A percentile compares a stretch with the other conserved stretches of the same genome.
phyloP scores from a whole-genome alignment of 2,797 vertebrate genomes.

The Apodemus agrarius region DNA sequence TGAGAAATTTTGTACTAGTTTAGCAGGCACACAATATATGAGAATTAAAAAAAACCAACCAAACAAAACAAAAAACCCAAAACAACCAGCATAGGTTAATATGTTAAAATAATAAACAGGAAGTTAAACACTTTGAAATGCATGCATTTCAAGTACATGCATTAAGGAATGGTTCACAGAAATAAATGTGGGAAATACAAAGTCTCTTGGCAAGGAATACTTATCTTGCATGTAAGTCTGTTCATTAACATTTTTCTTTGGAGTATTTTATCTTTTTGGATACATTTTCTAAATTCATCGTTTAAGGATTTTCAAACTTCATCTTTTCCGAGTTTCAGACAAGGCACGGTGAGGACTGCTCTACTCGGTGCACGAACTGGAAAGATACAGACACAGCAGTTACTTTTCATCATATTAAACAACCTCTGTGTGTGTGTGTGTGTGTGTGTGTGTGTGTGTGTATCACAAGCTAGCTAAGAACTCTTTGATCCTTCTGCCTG shows the following conservation, averaged over 20 bases:
- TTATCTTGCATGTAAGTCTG: neutral
- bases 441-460: neutral
- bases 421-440: too few species aligned
- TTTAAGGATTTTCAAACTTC: slow-evolving; percentile 59
- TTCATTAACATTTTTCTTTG: slow-evolving; percentile 32
- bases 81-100: too few species aligned
- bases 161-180: slow-evolving; percentile 26
- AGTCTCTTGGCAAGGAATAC: neutral
- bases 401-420: slow-evolving; percentile 54
- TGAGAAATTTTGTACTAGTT: too few species aligned
- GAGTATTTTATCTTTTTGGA: slow-evolving; percentile 35
- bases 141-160: neutral
- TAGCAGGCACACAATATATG: too few species aligned
- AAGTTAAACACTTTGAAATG: neutral
- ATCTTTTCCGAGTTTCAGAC: slow-evolving; percentile 43
- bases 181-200: neutral
- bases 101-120: too few species aligned
- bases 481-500: neutral
- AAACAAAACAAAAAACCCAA: too few species aligned
- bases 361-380: neutral
- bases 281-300: neutral
- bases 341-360: neutral
- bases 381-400: neutral
- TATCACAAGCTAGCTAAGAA: neutral
- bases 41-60: too few species aligned